Conservation (phyloP, 2,888 invertebrate genomes). For the Himalopsyche kuldschensis region DNA sequence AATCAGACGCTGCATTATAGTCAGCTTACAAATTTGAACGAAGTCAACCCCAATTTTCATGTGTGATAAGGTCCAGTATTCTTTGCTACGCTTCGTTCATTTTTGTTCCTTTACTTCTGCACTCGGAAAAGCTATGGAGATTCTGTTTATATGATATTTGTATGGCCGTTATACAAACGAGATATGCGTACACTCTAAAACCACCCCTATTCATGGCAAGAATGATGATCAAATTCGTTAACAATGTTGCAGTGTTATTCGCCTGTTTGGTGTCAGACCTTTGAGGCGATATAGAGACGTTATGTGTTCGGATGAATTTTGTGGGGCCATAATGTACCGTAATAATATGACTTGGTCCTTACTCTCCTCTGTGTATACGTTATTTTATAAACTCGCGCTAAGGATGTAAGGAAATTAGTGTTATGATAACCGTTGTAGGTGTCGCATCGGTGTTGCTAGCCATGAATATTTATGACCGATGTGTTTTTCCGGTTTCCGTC, state of each 20-base stretch:
- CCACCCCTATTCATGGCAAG: background rate
- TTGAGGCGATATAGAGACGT: background rate
- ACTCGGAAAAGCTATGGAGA: constrained; percentile 37
- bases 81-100: background rate
- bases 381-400: constrained; percentile 25
- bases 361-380: constrained; percentile 5
- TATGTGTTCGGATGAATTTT: constrained; percentile 11
- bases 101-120: constrained; percentile 7
- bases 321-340: constrained; percentile 17
- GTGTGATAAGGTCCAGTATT: background rate
- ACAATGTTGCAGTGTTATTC: background rate
- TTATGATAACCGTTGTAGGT: constrained; percentile 27
- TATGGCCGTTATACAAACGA: background rate
- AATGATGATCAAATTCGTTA: background rate
- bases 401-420: constrained; percentile 34
- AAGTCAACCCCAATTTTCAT: background rate
- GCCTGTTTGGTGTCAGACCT: background rate
- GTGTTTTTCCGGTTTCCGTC: background rate
- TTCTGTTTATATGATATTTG: constrained; percentile 45
- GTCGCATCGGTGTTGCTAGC: constrained; percentile 10
- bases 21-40: background rate
- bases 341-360: constrained; percentile 21
- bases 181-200: background rate
- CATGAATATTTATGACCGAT: constrained; percentile 8
- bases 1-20: constrained; percentile 24